These are phyloP conservation scores for Indicator indicator DNA, from an alignment of 2,113 vertebrate species.

Conservation along the genomic window DNA sequence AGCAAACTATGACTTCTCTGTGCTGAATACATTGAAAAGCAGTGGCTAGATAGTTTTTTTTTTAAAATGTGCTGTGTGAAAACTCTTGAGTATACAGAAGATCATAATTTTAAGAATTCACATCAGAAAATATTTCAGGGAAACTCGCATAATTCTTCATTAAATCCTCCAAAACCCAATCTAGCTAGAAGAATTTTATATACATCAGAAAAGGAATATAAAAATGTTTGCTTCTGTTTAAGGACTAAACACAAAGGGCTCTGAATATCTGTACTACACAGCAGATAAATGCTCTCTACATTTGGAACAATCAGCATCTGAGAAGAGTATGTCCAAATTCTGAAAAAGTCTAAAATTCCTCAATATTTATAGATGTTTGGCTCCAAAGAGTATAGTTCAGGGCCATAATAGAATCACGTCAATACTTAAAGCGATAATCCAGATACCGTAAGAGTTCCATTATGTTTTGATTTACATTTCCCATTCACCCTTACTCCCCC, in stretches of 20 bases:
- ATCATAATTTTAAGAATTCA: slow-evolving; percentile 32
- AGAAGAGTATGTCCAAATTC: background rate
- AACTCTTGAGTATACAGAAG: slow-evolving; percentile 54
- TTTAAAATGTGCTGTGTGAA: slow-evolving; percentile 43
- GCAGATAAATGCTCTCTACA: background rate
- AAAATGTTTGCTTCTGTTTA: slow-evolving; percentile 36
- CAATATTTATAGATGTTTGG: background rate
- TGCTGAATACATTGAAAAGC: slow-evolving; percentile 2
- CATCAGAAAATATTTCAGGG: slow-evolving; percentile 34
- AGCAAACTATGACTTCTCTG: background rate
- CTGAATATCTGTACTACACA: background rate
- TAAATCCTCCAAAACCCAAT: slow-evolving; percentile 27
- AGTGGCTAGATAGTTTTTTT: slow-evolving; percentile 6
- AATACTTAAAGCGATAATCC: background rate
- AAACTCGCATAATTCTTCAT: slow-evolving; percentile 40
- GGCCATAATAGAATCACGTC: background rate
- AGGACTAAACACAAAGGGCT: background rate
- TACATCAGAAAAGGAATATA: background rate
- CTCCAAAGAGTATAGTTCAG: background rate
- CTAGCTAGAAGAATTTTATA: background rate
- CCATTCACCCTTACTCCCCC: background rate
- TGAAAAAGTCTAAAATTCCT: background rate
- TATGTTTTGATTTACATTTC: background rate
- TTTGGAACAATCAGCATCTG: background rate
- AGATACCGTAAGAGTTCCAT: background rate